phyloP scores from a whole-genome alignment of 1,140 invertebrate genomes.

The Kradibia gibbosae region DNA sequence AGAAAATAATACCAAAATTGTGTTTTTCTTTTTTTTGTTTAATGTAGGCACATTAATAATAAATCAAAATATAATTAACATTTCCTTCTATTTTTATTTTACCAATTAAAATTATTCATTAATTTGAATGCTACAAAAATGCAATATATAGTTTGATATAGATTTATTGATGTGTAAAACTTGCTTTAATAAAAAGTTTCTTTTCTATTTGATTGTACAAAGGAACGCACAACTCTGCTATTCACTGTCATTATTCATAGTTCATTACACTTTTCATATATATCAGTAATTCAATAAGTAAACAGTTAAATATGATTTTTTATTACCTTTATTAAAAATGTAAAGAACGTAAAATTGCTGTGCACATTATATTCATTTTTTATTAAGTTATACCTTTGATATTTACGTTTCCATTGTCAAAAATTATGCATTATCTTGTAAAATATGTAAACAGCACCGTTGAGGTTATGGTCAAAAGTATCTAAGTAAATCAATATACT shows the following conservation, averaged over 20 bases:
- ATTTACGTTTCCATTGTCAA: not conserved
- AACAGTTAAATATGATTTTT: too few relatives aligned
- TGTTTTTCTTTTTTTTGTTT: slow-evolving; percentile 69
- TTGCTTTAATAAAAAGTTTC: too few relatives aligned
- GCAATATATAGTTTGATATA: too few relatives aligned
- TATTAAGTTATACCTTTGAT: not conserved
- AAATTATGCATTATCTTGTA: not conserved
- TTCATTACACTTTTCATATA: too few relatives aligned
- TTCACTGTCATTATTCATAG: too few relatives aligned
- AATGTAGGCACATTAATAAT: slow-evolving; percentile 70
- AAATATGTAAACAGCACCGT: not conserved
- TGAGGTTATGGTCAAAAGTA: slow-evolving; percentile 16
- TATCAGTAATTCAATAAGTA: too few relatives aligned
- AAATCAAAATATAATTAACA: slow-evolving; percentile 68
- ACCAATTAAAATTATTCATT: not conserved
- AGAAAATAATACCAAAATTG: slow-evolving; percentile 63
- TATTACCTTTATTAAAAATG: too few relatives aligned
- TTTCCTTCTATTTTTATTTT: slow-evolving; percentile 1
- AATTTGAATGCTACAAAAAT: not conserved
- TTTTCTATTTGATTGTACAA: too few relatives aligned
- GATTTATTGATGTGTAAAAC: too few relatives aligned
- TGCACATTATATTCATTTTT: too few relatives aligned
- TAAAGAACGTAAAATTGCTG: too few relatives aligned
- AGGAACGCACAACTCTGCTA: too few relatives aligned
- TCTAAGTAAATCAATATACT: slow-evolving; percentile 16